Percentiles rank a stretch among this genome's conserved stretches.
Conservation (phyloP, 2,888 invertebrate genomes). For the Lycocerus yunnanus region DNA sequence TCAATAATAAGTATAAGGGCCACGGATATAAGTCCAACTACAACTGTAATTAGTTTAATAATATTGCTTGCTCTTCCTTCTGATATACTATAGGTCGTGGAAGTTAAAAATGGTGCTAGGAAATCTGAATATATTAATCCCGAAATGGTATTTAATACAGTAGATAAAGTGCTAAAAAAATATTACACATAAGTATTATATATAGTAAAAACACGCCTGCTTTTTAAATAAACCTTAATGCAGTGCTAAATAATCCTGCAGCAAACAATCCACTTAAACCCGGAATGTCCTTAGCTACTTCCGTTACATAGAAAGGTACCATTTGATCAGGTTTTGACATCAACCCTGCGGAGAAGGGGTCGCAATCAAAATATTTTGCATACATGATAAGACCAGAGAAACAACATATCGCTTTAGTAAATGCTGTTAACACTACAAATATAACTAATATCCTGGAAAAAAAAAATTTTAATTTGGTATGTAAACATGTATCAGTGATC, state of each 20-base stretch:
- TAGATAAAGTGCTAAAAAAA: constrained; percentile 62
- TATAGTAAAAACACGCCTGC: background rate
- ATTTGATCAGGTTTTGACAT: constrained; percentile 60
- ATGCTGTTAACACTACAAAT: background rate
- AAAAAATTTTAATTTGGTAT: background rate
- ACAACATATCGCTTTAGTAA: constrained; percentile 10
- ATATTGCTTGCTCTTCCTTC: constrained; percentile 61
- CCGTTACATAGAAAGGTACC: constrained; percentile 72
- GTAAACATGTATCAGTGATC: background rate
- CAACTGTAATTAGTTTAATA: constrained; percentile 62
- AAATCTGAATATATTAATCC: constrained; percentile 68
- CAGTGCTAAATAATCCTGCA: constrained; percentile 12
- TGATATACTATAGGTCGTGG: constrained; percentile 53
- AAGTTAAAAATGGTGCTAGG: constrained; percentile 59
- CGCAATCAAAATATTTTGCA: constrained; percentile 67
- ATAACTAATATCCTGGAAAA: constrained; percentile 5
- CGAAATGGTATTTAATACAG: constrained; percentile 62
- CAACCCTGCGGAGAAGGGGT: constrained; percentile 63
- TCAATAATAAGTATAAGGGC: constrained; percentile 62
- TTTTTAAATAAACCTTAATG: constrained; percentile 11
- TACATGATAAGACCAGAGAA: constrained; percentile 65
- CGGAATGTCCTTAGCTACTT: constrained; percentile 48
- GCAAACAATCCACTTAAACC: constrained; percentile 36
- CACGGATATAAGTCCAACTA: constrained; percentile 59
- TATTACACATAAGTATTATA: background rate